Percentiles rank a stretch among this genome's conserved stretches.
Conservation (phyloP, 2,888 invertebrate species). For the Adelphocoris suturalis region DNA sequence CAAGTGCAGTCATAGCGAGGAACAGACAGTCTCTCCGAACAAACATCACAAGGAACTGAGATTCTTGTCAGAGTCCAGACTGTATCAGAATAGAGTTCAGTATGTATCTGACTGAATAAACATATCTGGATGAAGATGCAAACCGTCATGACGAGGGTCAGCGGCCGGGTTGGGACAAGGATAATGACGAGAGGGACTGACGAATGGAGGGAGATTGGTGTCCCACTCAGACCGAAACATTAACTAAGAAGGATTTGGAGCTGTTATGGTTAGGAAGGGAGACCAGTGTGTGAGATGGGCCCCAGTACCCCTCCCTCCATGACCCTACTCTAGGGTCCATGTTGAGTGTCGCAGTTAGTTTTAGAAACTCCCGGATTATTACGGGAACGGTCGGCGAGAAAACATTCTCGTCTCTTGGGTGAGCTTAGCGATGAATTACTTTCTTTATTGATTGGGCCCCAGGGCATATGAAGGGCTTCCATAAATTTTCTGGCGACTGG, state of each 20-base stretch:
- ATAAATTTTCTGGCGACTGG: slow-evolving; percentile 1
- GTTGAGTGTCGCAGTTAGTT: slow-evolving; percentile 39
- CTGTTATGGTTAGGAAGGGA: slow-evolving; percentile 28
- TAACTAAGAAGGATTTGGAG: slow-evolving; percentile 54
- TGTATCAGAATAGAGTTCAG: not conserved
- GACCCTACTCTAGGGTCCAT: slow-evolving; percentile 18
- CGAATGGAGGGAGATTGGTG: not conserved
- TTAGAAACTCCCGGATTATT: slow-evolving; percentile 49
- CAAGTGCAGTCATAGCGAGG: too few species aligned
- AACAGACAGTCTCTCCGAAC: too few species aligned
- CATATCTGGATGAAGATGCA: not conserved
- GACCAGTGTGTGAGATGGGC: not conserved
- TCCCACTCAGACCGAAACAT: slow-evolving; percentile 37
- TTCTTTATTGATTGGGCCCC: slow-evolving; percentile 50
- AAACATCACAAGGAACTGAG: too few species aligned
- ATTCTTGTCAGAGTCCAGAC: too few species aligned
- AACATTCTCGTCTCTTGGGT: slow-evolving; percentile 50
- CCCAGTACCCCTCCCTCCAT: not conserved
- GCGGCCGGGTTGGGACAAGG: slow-evolving; percentile 1
- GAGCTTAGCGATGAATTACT: slow-evolving; percentile 55
- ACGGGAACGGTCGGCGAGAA: slow-evolving; percentile 21
- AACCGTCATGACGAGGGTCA: slow-evolving; percentile 27
- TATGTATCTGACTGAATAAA: slow-evolving; percentile 2
- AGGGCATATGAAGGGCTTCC: slow-evolving; percentile 17
- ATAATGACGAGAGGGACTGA: slow-evolving; percentile 32